phyloP scores from a whole-genome alignment of 2,888 invertebrate species.

The Entomobrya proxima region DNA sequence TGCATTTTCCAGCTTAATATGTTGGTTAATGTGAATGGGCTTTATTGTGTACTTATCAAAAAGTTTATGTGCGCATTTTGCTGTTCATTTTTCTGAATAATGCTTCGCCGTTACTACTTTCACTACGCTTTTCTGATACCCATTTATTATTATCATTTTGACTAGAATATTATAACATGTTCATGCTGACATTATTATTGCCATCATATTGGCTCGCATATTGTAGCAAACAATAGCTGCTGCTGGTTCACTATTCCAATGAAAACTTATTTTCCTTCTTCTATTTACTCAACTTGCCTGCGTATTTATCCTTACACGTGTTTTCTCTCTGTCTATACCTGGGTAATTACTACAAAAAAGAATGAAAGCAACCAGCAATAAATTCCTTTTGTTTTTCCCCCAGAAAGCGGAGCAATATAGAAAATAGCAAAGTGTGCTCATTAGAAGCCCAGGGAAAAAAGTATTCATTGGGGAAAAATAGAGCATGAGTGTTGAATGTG shows the following conservation, averaged over 20 bases:
- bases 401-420: background rate
- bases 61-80: background rate
- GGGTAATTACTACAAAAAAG: constrained; percentile 40
- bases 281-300: background rate
- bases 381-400: constrained; percentile 56
- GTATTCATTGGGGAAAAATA: background rate
- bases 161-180: too few species aligned
- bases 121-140: too few species aligned
- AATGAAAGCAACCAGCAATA: constrained; percentile 47
- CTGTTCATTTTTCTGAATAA: background rate
- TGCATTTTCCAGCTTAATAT: background rate
- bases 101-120: background rate
- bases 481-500: constrained; percentile 22
- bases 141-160: too few species aligned
- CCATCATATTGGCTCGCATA: too few species aligned
- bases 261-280: too few species aligned
- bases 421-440: background rate
- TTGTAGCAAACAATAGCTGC: too few species aligned
- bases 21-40: constrained; percentile 5
- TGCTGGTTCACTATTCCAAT: too few species aligned
- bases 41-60: background rate
- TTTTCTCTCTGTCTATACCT: background rate
- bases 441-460: background rate
- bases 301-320: background rate
- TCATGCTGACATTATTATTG: too few species aligned